These are phyloP conservation scores for Koerneria pararmatus DNA, from an alignment of 2,888 invertebrate species.

Conservation along the genomic window DNA sequence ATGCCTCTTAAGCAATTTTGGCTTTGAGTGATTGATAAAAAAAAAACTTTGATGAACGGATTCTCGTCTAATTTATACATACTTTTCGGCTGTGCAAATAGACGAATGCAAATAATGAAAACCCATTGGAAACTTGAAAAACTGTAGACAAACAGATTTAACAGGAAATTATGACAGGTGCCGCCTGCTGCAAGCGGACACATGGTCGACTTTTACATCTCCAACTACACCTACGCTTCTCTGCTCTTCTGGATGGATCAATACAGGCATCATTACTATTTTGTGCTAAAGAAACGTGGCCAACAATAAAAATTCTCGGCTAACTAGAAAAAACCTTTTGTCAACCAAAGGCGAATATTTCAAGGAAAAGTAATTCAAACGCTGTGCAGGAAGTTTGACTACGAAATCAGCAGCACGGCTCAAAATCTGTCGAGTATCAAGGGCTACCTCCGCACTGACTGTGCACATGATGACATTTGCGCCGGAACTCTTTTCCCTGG, in stretches of 20 bases:
- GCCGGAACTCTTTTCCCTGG: conserved; percentile 57
- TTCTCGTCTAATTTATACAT: no score
- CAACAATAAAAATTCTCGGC: neutral
- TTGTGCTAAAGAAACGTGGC: neutral
- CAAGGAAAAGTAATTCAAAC: neutral
- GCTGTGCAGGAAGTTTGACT: conserved; percentile 53
- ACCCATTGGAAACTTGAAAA: no score
- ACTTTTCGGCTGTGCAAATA: no score
- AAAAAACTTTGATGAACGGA: no score
- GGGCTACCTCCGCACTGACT: conserved; percentile 56
- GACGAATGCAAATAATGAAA: no score
- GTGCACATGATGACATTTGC: conserved; percentile 53
- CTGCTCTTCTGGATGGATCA: conserved; percentile 60
- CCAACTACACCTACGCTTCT: conserved; percentile 54
- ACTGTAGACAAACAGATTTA: no score
- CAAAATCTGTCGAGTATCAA: conserved; percentile 53
- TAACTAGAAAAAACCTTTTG: neutral
- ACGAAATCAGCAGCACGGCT: conserved; percentile 52
- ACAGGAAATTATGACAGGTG: conserved; percentile 13
- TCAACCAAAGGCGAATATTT: no score
- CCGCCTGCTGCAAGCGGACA: conserved; percentile 37
- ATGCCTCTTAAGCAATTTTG: no score
- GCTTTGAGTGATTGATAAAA: no score
- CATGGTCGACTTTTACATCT: conserved; percentile 56
- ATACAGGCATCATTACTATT: conserved; percentile 34